phyloP scores from a whole-genome alignment of 2,888 invertebrate species.

The Syrphus vitripennis region DNA sequence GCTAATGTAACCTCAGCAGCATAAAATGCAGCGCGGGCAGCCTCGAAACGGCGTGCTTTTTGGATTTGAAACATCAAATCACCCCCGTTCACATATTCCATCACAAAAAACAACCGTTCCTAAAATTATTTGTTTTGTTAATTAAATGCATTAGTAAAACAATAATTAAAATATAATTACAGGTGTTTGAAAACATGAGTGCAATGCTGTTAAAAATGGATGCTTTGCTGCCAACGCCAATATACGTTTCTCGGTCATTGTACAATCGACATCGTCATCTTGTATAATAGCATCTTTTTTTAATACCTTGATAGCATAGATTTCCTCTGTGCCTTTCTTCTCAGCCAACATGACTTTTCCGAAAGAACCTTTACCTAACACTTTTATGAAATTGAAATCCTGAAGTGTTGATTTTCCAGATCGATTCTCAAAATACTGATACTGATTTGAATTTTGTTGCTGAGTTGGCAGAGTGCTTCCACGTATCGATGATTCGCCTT shows the following conservation, averaged over 20 bases:
- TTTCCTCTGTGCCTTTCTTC: conserved; percentile 94
- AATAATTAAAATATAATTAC: conserved; percentile 79
- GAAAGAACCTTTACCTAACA: conserved; percentile 99
- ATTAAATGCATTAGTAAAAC: too few species aligned
- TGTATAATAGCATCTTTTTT: conserved; percentile 99
- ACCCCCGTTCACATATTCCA: conserved; percentile 99
- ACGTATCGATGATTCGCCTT: conserved; percentile 75
- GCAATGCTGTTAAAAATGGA: conserved; percentile 98
- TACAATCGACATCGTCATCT: conserved; percentile 99
- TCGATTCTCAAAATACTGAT: conserved; percentile 77
- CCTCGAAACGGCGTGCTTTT: conserved; percentile 98
- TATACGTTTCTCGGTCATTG: conserved; percentile 99
- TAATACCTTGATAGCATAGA: conserved; percentile 93
- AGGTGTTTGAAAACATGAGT: conserved; percentile 98
- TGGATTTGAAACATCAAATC: conserved; percentile 99
- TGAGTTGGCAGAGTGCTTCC: conserved; percentile 50
- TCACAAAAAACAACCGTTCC: conserved; percentile 98
- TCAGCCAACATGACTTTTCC: conserved; percentile 99
- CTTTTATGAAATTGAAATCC: conserved; percentile 99
- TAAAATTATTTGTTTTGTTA: conserved; percentile 78
- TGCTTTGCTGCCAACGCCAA: conserved; percentile 98
- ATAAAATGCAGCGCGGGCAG: conserved; percentile 95
- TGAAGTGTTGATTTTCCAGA: conserved; percentile 87
- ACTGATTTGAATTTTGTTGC: conserved; percentile 75
- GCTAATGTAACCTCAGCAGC: conserved; percentile 99